Evolutionary conservation across 2,888 invertebrate species (phyloP), one percentile per base, ranked within the genome.

Genomic region (Apamea crenata): DNA sequence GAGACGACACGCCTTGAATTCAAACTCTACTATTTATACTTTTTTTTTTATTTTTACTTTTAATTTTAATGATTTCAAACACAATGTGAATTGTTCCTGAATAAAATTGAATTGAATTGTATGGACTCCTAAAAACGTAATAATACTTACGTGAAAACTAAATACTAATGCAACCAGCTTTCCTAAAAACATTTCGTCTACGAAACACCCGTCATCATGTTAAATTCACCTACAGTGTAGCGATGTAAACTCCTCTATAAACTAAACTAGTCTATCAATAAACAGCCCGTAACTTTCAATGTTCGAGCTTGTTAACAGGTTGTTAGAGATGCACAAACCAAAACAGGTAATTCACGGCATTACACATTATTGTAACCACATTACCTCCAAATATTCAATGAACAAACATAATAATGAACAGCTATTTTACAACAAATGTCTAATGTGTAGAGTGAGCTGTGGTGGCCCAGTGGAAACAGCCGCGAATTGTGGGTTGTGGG

Each of bases 201-300:
- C 29, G 1, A 21, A 63, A 29, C 7, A 36, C n/a, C 21, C 12
- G 21, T 14, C 18, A 47, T 8, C 12, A 12, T n/a, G 18, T 8
- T 21, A 36, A 59, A 59, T 32, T 78, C 16, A 0, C 36, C 0
- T 16, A 65, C 21, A 77, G 21, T 10, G 10, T 4, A 18, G 2
- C 7, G 66, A 82, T 50, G 2, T 50, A 47, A 25, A 44, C 32
- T 10, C 18, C 14, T 25, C 5, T 14, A 32, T 36, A 25, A 59
- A 70, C 53, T 77, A 59, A 80, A 70, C 70, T 67, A 70, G n/a
- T 66, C 29, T 14, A 63, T 59, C 66, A 69, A 77, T 85, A 56
- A 84, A 74, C 65, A 70, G 56, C 36, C 6, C n/a, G 53, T 63
- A 77, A 81, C 63, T 83, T 85, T 63, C 81, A 81, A 85, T 85